Evolutionary conservation across 2,797 vertebrate genomes (phyloP).

Genomic region (Gymnocypris eckloni): DNA sequence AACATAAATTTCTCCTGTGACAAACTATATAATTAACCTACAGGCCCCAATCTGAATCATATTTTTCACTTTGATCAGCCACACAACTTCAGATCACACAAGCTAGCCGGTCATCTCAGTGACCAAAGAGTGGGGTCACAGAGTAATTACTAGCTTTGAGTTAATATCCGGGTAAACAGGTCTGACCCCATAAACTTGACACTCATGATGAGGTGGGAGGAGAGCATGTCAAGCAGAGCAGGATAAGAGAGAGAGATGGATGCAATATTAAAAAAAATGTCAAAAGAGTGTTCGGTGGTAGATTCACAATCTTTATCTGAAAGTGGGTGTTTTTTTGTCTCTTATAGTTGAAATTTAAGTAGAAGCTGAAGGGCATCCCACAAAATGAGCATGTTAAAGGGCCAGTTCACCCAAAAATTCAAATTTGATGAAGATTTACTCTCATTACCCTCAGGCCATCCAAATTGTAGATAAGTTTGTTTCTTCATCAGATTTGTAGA

Average conservation of each 20-base stretch:
- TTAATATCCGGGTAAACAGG: slow-evolving; percentile 32
- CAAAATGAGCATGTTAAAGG: not conserved
- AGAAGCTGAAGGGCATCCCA: not conserved
- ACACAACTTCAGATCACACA: slow-evolving; percentile 36
- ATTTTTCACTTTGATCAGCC: slow-evolving; percentile 54
- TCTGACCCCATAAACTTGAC: slow-evolving; percentile 43
- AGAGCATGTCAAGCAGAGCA: slow-evolving; percentile 24
- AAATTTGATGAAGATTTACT: no score
- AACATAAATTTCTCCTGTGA: slow-evolving; percentile 10
- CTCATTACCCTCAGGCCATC: no score
- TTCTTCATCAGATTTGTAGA: no score
- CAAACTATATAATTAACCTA: slow-evolving; percentile 57
- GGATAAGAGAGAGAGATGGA: slow-evolving; percentile 15
- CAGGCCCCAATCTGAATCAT: slow-evolving; percentile 51
- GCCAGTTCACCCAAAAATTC: not conserved
- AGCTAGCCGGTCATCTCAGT: slow-evolving; percentile 50
- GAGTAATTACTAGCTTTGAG: slow-evolving; percentile 54
- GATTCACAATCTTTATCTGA: no score
- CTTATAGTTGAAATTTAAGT: not conserved
- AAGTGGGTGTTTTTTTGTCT: not conserved
- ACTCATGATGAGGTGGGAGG: slow-evolving; percentile 47
- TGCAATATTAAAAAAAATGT: not conserved
- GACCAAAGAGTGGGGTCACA: slow-evolving; percentile 53
- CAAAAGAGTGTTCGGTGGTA: not conserved
- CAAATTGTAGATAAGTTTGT: no score